These are phyloP conservation scores for Manis crassicaudata DNA, from an alignment of 2,797 vertebrate genomes.

Conservation along the genomic window DNA sequence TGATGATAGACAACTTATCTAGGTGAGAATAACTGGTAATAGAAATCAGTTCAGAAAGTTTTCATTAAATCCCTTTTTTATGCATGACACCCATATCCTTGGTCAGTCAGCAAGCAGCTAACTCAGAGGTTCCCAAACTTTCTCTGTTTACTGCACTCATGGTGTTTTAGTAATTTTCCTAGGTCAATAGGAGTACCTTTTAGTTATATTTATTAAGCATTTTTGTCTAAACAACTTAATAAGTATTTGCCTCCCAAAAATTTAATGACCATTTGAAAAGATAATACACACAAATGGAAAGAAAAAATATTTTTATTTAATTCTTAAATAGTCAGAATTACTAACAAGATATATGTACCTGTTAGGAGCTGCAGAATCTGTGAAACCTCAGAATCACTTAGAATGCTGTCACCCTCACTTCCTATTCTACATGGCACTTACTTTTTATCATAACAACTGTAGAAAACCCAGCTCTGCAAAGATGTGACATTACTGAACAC, in stretches of 20 bases:
- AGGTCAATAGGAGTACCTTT: background rate
- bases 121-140: background rate
- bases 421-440: background rate
- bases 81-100: background rate
- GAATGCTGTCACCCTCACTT: background rate
- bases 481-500: background rate
- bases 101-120: background rate
- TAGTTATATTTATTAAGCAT: constrained; percentile 3
- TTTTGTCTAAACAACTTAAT: constrained; percentile 22
- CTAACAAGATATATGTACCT: background rate
- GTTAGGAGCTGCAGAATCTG: background rate
- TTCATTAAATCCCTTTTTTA: background rate
- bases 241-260: background rate
- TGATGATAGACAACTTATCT: constrained; percentile 89
- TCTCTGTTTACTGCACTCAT: background rate
- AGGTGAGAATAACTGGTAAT: constrained; percentile 78
- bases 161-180: background rate
- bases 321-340: background rate
- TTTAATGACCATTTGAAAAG: constrained; percentile 17
- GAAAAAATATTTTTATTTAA: background rate
- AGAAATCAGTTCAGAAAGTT: background rate
- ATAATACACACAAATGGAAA: background rate
- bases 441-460: background rate
- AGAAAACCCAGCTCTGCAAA: background rate
- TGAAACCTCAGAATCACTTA: background rate